Base-by-base conservation (phyloP, 2,113 vertebrate species). In the Microcebus griseorufus region DNA sequence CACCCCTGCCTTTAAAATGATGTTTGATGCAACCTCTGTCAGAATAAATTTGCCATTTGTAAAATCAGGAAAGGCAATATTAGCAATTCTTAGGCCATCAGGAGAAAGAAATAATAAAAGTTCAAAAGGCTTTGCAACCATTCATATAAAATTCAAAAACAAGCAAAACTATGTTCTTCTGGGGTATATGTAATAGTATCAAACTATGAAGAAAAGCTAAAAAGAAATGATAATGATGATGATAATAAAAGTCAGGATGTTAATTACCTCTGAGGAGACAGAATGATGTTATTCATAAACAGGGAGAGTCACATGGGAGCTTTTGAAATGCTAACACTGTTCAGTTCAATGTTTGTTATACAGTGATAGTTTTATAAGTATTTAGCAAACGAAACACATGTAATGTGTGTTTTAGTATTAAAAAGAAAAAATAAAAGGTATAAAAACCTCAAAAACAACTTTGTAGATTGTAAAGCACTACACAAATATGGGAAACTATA, bases 41-140 rank as follows among this genome's bases (percentile, higher is more conserved):
- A 62, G 16, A 70, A 3, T 42, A 45, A 53, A 82, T 88, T 55
- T 76, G 16, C 23, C 89, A 75, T 25, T 4, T 45, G 9, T 93
- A 92, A 94, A 94, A 79, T 70, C 12, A 82, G 32, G 12, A 85
- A 94, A 97, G 10, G 25, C 25, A 93, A 60, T 11, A 94, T 2
- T 45, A 9, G 48, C 32, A 88, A 90, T 81, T 94, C 23, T 23
- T 48, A 82, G 34, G 37, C 37, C 65, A 83, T n/a, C 85, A 91
- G 3, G 3, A 42, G 12, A 95, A 13, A 88, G 23, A 82, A 64
- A 75, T 23, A 94, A 88, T 20, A 48, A 34, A 93, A 85, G 45
- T 51, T 23, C 51, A 73, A 88, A 73, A 34, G 29, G 42, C 18
- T 70, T 25, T 94, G 20, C 42, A 29, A 84, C 4, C 39, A 88